A percentile compares a stretch with the other conserved stretches of the same genome.
phyloP scores from a whole-genome alignment of 2,113 vertebrate species.

The Tauraco erythrolophus region DNA sequence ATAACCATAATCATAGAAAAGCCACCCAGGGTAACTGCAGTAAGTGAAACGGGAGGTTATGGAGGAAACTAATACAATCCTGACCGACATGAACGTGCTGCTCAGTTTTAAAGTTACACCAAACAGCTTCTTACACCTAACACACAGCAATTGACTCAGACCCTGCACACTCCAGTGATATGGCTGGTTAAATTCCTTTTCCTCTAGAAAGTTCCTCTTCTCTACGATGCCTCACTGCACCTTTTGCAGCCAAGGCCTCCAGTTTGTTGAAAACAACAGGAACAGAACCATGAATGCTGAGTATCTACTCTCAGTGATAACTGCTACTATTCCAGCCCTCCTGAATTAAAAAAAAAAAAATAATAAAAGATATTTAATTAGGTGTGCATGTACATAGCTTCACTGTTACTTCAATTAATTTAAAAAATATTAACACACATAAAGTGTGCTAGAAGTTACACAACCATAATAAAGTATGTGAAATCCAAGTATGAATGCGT shows the following conservation, averaged over 20 bases:
- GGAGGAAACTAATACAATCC: not conserved
- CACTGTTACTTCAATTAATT: not conserved
- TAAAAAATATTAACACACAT: not conserved
- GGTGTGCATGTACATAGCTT: not conserved
- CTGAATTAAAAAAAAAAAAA: not conserved
- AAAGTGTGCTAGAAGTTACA: not conserved
- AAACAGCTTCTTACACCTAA: not conserved
- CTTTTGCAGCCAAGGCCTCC: not conserved
- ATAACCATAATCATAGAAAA: not conserved
- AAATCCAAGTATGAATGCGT: fast-evolving
- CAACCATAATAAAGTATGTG: not conserved
- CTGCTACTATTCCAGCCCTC: not conserved
- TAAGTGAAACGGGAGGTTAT: not conserved
- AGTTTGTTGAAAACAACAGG: not conserved
- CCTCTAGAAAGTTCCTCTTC: not conserved
- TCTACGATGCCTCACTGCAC: not conserved
- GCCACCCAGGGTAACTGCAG: not conserved
- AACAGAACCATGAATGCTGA: not conserved
- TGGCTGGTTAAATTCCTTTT: not conserved
- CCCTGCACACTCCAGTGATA: not conserved
- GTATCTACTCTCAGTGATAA: not conserved
- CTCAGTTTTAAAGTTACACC: not conserved
- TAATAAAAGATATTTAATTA: not conserved
- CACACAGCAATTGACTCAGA: not conserved
- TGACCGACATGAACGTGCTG: not conserved